Evolutionary conservation across 2,113 vertebrate genomes (phyloP).

Genomic region (Cyanoliseus patagonus): DNA sequence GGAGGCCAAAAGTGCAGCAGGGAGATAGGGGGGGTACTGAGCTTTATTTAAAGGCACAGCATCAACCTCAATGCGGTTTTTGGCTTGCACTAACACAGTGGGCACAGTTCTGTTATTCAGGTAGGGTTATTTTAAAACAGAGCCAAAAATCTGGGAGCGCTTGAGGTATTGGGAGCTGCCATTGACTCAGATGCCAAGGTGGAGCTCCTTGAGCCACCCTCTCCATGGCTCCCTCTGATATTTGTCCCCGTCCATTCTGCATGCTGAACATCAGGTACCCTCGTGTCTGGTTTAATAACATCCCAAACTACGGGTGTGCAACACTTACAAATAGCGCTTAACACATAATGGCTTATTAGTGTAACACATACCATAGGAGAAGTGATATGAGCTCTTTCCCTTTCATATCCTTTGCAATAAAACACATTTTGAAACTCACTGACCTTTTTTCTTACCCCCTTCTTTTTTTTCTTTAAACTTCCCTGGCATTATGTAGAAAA

Average conservation of each 20-base stretch:
- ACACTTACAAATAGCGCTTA: neutral
- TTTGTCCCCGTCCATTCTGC: neutral
- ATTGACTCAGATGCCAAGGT: neutral
- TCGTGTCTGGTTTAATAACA: fast-evolving
- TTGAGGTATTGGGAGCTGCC: neutral
- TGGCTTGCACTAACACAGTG: neutral
- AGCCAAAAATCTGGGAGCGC: neutral
- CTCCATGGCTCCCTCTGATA: neutral
- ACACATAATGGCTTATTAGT: neutral
- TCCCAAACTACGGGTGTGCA: neutral
- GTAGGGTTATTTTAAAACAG: neutral
- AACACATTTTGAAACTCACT: neutral
- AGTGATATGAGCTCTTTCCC: neutral
- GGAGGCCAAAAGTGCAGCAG: constrained; percentile 67
- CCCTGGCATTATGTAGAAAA: neutral
- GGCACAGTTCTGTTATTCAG: neutral
- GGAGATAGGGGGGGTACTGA: neutral
- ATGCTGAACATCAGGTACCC: neutral
- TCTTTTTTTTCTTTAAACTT: neutral
- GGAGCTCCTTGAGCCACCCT: neutral
- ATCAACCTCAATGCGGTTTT: neutral
- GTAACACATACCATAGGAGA: neutral
- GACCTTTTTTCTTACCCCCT: neutral
- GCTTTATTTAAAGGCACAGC: constrained; percentile 57
- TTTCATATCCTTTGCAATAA: constrained; percentile 18